Conservation (phyloP, 2,888 invertebrate species). For the Amphipyra tragopoginis region DNA sequence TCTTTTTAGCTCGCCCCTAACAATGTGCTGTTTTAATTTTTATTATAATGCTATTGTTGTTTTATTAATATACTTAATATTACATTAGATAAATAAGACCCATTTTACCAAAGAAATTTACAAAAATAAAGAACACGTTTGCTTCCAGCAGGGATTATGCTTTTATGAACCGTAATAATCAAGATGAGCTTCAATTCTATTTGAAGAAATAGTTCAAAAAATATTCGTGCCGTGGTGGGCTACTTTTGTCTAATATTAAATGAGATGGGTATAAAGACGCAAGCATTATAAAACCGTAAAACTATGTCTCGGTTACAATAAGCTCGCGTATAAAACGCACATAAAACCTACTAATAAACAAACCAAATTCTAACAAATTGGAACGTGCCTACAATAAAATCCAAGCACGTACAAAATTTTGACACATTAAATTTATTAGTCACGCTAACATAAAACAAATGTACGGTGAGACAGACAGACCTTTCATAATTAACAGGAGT, state of each 20-base stretch:
- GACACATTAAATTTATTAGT: constrained; percentile 45
- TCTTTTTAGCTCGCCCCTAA: not conserved
- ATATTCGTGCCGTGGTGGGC: too few species aligned
- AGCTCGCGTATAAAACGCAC: constrained; percentile 5
- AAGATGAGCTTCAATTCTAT: too few species aligned
- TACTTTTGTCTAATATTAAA: too few species aligned
- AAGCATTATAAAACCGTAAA: not conserved
- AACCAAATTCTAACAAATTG: constrained; percentile 31
- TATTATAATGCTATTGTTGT: too few species aligned
- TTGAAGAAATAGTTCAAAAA: too few species aligned
- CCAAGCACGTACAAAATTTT: constrained; percentile 41
- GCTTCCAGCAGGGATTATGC: too few species aligned
- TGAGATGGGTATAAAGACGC: too few species aligned
- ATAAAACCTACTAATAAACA: constrained; percentile 27
- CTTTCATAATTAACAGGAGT: constrained; percentile 54
- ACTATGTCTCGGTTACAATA: not conserved
- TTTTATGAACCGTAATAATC: too few species aligned
- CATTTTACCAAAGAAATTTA: too few species aligned
- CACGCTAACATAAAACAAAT: constrained; percentile 64
- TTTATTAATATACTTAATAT: not conserved
- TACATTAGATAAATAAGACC: too few species aligned
- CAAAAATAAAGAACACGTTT: too few species aligned
- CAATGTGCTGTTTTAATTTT: not conserved
- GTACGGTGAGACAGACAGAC: constrained; percentile 58
- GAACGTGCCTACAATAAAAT: constrained; percentile 31